phyloP scores from a whole-genome alignment of 2,797 vertebrate genomes.

The Coregonus suidteri region DNA sequence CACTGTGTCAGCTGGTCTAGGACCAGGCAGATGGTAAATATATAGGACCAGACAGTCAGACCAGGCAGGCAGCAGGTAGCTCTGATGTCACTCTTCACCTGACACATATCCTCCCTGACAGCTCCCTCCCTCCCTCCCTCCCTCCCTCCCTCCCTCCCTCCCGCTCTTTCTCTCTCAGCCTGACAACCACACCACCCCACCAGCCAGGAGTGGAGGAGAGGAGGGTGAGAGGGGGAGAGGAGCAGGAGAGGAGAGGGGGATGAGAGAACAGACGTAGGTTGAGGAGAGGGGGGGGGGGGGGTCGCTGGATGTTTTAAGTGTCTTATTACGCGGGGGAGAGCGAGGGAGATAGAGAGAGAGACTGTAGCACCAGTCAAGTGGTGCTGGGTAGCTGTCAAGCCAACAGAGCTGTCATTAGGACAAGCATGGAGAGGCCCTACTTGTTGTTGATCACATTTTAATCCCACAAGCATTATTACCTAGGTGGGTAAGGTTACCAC shows the following conservation, averaged over 20 bases:
- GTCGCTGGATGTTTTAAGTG: slow-evolving; percentile 49
- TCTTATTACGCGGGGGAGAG: slow-evolving; percentile 50
- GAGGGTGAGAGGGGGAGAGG: slow-evolving; percentile 3
- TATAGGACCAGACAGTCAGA: slow-evolving; percentile 55
- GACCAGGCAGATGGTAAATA: slow-evolving; percentile 11
- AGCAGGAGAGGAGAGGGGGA: slow-evolving; percentile 16
- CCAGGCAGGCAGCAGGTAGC: slow-evolving; percentile 56
- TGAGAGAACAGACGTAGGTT: slow-evolving; percentile 34
- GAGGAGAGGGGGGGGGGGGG: slow-evolving; percentile 10
- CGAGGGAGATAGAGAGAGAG: slow-evolving; percentile 22
- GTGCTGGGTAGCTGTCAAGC: slow-evolving; percentile 67
- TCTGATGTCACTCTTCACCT: slow-evolving; percentile 56
- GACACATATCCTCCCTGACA: slow-evolving; percentile 46
- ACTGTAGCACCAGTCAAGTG: slow-evolving; percentile 66
- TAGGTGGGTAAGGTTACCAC: slow-evolving; percentile 76
- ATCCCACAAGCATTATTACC: slow-evolving; percentile 76
- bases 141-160: slow-evolving; percentile 28
- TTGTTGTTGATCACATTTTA: slow-evolving; percentile 76
- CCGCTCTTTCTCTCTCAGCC: slow-evolving; percentile 18
- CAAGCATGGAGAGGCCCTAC: slow-evolving; percentile 77
- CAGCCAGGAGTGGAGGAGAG: slow-evolving; percentile 35
- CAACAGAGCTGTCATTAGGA: slow-evolving; percentile 79
- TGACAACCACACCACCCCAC: slow-evolving; percentile 26
- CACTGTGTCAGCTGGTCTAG: not conserved
- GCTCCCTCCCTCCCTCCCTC: slow-evolving; percentile 32